Evolutionary conservation across 1,140 invertebrate genomes (phyloP), one percentile per base, ranked within the genome.

Genomic region (Hermetia illucens): DNA sequence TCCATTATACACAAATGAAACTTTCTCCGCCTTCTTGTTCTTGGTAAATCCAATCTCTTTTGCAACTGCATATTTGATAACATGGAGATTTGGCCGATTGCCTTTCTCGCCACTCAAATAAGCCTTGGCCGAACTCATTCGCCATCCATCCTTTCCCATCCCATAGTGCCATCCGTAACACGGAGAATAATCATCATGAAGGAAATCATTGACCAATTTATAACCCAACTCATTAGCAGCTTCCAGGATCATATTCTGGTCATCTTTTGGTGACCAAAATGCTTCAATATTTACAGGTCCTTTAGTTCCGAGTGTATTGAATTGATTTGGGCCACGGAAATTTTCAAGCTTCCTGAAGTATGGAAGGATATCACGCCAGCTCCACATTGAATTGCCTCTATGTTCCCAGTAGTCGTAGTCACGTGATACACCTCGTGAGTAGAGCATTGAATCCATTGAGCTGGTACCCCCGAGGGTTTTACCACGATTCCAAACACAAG

Each of bases 121-220:
- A 0, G 72, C 71, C 48, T 69, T 72, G 1, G 51, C 59, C 1
- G 72, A 65, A 40, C 70, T 74, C 42, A 82, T 67, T 19, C 83
- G 65, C 9, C 65, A 63, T 1, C 77, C 79, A 20, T 68, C 62
- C 6, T 25, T n/a, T 25, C n/a, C n/a, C n/a, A n/a, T n/a, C n/a
- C n/a, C n/a, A n/a, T n/a, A n/a, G n/a, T n/a, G n/a, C n/a, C n/a
- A n/a, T 2, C 71, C 62, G 49, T 84, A 84, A 2, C n/a, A n/a
- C n/a, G 81, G 79, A 0, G 75, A 75, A 47, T 79, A 75, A 2
- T 65, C 63, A 10, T 71, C 72, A 15, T 85, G 85, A 62, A 89
- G 87, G 18, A 87, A 62, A 52, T 88, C 84, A 3, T 78, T 69
- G 49, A 85, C 2, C 12, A 3, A 5, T 55, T 60, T 46, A 44